Evolutionary conservation across 2,113 vertebrate genomes (phyloP).

Genomic region (Spizaetus ornatus): DNA sequence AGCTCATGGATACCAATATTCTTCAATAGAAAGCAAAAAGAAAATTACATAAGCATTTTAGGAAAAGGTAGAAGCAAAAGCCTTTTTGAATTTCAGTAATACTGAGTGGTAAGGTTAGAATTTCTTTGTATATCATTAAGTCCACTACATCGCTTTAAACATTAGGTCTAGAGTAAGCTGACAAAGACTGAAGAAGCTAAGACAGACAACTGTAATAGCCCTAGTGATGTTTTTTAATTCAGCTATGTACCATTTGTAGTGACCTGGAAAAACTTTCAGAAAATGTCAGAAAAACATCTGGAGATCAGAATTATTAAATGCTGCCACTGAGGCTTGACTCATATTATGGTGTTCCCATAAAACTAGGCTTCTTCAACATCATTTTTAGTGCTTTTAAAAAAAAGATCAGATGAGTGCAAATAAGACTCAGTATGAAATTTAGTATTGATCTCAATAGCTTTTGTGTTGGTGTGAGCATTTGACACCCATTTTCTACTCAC

Average conservation of each 20-base stretch:
- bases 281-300: neutral
- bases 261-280: neutral
- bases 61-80: neutral
- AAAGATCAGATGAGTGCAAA: neutral
- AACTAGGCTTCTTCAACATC: neutral
- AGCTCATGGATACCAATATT: neutral
- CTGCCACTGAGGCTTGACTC: neutral
- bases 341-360: neutral
- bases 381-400: neutral
- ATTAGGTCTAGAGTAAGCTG: neutral
- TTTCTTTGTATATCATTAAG: neutral
- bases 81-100: neutral
- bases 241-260: neutral
- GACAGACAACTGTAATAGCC: neutral
- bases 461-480: neutral
- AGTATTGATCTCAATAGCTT: neutral
- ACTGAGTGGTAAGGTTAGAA: neutral
- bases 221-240: neutral
- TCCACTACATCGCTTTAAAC: neutral
- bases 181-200: neutral
- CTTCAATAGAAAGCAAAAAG: neutral
- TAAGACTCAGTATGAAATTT: neutral
- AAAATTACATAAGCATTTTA: neutral
- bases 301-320: neutral
- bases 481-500: neutral